These are phyloP conservation scores for Champsocephalus gunnari DNA, from an alignment of 2,797 vertebrate genomes.

Conservation along the genomic window DNA sequence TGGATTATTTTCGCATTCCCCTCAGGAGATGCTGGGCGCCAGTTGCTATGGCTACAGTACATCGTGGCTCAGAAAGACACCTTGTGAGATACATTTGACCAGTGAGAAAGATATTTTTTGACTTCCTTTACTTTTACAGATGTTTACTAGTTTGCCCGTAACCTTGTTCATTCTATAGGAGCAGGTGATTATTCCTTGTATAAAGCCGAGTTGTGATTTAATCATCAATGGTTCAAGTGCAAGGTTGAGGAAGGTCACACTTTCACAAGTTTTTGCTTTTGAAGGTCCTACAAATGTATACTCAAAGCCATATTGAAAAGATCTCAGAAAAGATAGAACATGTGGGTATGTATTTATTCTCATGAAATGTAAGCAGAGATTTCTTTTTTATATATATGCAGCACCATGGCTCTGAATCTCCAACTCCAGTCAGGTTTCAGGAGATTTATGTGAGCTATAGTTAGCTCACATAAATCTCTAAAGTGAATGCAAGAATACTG, in stretches of 20 bases:
- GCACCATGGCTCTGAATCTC: slow-evolving; percentile 23
- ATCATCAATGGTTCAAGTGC: slow-evolving; percentile 9
- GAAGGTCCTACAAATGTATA: neutral
- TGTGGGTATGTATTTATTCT: neutral
- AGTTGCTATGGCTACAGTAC: slow-evolving; percentile 79
- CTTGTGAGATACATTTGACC: slow-evolving; percentile 68
- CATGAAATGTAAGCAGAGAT: neutral
- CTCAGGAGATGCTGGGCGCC: slow-evolving; percentile 69
- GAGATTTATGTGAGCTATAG: slow-evolving; percentile 46
- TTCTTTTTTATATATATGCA: neutral
- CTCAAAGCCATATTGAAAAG: neutral
- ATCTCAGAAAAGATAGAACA: neutral
- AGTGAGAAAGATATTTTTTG: slow-evolving; percentile 59
- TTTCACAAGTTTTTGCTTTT: slow-evolving; percentile 4
- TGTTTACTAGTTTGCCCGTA: slow-evolving; percentile 27
- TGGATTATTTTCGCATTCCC: slow-evolving; percentile 65
- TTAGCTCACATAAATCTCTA: slow-evolving; percentile 46
- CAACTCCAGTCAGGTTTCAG: slow-evolving; percentile 31
- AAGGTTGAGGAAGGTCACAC: slow-evolving; percentile 10
- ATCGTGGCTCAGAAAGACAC: slow-evolving; percentile 61
- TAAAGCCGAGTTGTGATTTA: slow-evolving; percentile 9
- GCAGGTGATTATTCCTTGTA: slow-evolving; percentile 30
- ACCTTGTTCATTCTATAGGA: slow-evolving; percentile 5
- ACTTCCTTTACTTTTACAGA: slow-evolving; percentile 30
- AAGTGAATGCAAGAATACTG: slow-evolving; percentile 33